Base-by-base conservation (phyloP, 2,888 invertebrate species). In the Cephonodes hylas region DNA sequence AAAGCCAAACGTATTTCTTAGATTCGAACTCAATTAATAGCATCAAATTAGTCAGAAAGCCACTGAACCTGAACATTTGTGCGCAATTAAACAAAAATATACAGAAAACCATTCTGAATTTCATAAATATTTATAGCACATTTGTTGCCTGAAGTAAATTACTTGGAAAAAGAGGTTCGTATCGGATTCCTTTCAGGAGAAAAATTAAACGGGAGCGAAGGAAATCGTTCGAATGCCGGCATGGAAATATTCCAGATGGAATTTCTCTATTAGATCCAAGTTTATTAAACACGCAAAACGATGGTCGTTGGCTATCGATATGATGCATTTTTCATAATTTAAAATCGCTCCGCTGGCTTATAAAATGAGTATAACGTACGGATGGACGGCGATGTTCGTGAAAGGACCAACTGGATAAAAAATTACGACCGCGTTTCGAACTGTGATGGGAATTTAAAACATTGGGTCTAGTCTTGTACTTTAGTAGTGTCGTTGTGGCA, bases 231-330 rank as follows among this genome's bases (percentile, higher is more conserved):
- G 18, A 18, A 31, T 58, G 34, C 60, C 10, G 44, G 59, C 44
- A 57, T 57, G 57, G 61, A 42, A 48, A 38, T 53, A 61, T 38
- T 48, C 63, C 57, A 34, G 58, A 22, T 57, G 58, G 63, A 63
- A 65, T 65, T 59, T 59, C 23, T 34, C 23, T 63, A 42, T 42
- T 56, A 38, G 57, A 42, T 53, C 42, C 27, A 34, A 42, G 58
- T 60, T 60, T 62, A 64, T 64, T 64, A 62, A 62, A 64, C 20
- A 44, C 44, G 59, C 42, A 59, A 59, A 53, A 8, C 53, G 31
- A 53, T 22, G 44, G 44, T 27, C 53, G 27, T n/a, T 44, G 8
- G 31, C 31, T 15, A 53, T 27, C 53, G 15, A 53, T 25, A 31
- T 25, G 31, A 8, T 31, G 53, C 18, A 31, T 53, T 53, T 53